Percentiles rank a stretch among this genome's conserved stretches.
These are phyloP conservation scores for Polyergus mexicanus DNA, from an alignment of 1,140 invertebrate species.

Conservation along the genomic window DNA sequence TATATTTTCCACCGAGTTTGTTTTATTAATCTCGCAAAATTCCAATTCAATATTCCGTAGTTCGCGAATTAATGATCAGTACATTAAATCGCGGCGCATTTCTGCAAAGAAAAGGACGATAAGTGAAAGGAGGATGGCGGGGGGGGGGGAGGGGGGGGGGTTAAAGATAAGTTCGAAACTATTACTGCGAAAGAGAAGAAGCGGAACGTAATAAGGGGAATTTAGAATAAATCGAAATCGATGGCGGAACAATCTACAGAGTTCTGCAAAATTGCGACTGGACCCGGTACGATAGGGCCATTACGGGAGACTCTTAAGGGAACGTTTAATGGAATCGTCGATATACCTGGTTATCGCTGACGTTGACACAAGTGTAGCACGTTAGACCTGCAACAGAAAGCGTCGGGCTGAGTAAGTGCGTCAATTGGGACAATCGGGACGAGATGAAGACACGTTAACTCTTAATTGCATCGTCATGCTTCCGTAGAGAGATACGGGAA, in stretches of 20 bases:
- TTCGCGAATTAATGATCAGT: conserved; percentile 12
- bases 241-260: conserved; percentile 60
- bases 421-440: conserved; percentile 37
- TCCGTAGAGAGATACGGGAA: conserved; percentile 16
- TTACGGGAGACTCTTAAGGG: conserved; percentile 74
- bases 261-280: conserved; percentile 66
- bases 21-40: not conserved
- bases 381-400: conserved; percentile 87
- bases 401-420: conserved; percentile 67
- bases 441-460: conserved; percentile 45
- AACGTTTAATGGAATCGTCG: conserved; percentile 80
- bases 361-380: conserved; percentile 90
- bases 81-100: not conserved
- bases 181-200: conserved; percentile 18
- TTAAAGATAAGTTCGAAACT: conserved; percentile 6
- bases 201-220: conserved; percentile 2
- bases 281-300: conserved; percentile 73
- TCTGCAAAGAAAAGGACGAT: not conserved
- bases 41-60: not conserved
- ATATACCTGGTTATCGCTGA: conserved; percentile 88
- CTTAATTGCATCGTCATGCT: conserved; percentile 34
- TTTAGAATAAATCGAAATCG: conserved; percentile 71
- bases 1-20: not conserved
- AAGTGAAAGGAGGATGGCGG: not conserved
- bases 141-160: no score